phyloP scores from a whole-genome alignment of 2,113 vertebrate species.

The Odocoileus hemionus region DNA sequence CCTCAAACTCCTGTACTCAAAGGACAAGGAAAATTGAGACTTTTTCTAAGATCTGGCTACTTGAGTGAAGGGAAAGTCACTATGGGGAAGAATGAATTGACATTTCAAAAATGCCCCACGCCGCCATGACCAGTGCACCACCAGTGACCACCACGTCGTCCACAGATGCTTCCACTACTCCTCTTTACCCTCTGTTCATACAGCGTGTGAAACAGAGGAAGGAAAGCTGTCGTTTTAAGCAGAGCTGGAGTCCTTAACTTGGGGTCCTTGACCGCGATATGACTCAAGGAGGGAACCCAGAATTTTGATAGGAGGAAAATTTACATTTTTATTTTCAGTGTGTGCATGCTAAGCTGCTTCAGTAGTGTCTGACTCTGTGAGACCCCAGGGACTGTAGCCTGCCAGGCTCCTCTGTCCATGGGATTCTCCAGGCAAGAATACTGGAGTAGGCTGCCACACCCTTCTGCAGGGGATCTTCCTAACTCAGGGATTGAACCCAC shows the following conservation, averaged over 20 bases:
- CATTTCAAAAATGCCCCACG: not conserved
- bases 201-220: not conserved
- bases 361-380: not conserved
- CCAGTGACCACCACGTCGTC: not conserved
- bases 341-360: not conserved
- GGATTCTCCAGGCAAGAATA: not conserved
- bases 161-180: not conserved
- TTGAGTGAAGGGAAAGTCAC: not conserved
- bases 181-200: not conserved
- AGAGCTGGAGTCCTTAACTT: not conserved
- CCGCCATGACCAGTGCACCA: accelerated
- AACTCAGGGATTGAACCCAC: not conserved
- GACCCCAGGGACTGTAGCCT: not conserved
- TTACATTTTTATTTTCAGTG: not conserved
- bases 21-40: not conserved
- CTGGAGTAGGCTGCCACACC: not conserved
- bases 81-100: not conserved
- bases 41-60: not conserved
- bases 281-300: not conserved
- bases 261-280: not conserved
- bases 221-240: not conserved
- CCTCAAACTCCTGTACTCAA: not conserved
- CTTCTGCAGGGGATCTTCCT: not conserved
- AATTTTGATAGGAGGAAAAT: not conserved
- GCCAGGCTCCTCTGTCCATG: not conserved